These are phyloP conservation scores for Microcebus murinus DNA, from an alignment of 2,113 vertebrate species.

Conservation along the genomic window DNA sequence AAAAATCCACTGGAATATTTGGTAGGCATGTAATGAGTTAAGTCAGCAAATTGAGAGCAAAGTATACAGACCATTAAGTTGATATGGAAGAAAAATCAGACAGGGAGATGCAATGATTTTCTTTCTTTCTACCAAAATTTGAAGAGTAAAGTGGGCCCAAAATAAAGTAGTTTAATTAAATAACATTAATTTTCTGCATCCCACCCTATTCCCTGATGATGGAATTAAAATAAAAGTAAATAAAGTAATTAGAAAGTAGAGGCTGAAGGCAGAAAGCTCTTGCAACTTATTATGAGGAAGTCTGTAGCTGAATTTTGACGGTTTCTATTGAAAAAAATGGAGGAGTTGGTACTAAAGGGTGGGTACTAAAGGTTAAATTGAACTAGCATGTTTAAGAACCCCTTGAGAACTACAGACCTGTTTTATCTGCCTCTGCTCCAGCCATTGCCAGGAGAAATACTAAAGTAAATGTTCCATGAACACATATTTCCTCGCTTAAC, in stretches of 20 bases:
- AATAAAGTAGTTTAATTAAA: neutral
- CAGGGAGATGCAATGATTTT: neutral
- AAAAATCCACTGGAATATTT: neutral
- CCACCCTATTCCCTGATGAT: neutral
- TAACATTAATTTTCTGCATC: neutral
- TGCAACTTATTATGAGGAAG: neutral
- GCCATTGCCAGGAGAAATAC: neutral
- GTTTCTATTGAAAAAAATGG: neutral
- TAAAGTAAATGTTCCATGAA: neutral
- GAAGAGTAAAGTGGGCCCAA: neutral
- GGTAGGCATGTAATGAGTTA: neutral
- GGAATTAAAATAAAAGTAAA: neutral
- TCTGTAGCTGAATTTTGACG: neutral
- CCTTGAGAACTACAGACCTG: neutral
- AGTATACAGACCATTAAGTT: neutral
- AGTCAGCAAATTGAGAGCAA: neutral
- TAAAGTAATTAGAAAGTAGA: neutral
- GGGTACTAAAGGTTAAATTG: neutral
- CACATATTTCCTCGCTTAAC: neutral
- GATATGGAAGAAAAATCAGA: neutral
- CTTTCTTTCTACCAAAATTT: neutral
- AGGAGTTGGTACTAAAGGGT: neutral
- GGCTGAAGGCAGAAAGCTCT: neutral
- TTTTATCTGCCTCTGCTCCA: neutral
- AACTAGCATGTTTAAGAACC: neutral